Percentiles rank a stretch among this genome's conserved stretches.
Conservation (phyloP, 1,140 invertebrate species). For the Macrocentrus cingulum region DNA sequence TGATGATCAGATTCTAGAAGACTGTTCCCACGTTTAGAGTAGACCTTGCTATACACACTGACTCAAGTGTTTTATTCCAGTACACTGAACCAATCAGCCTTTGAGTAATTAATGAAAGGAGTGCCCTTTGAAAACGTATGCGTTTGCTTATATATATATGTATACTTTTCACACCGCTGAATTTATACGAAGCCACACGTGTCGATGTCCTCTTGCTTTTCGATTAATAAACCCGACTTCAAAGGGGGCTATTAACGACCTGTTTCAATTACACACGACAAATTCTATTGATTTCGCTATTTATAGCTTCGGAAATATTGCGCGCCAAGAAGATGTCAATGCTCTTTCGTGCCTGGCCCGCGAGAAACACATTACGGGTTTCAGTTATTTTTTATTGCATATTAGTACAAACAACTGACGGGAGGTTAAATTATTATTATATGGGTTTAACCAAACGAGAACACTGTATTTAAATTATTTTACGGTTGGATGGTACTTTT, state of each 20-base stretch:
- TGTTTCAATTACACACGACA: too few relatives aligned
- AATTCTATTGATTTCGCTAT: not conserved
- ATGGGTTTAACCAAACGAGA: too few relatives aligned
- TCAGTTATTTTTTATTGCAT: not conserved
- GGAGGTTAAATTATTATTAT: too few relatives aligned
- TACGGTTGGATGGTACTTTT: too few relatives aligned
- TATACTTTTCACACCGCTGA: constrained; percentile 24
- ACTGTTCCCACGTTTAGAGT: not conserved
- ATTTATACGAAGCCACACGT: constrained; percentile 24
- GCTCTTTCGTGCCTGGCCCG: constrained; percentile 17
- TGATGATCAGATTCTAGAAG: too few relatives aligned
- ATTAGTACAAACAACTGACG: too few relatives aligned
- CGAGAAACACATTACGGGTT: too few relatives aligned
- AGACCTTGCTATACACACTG: too few relatives aligned
- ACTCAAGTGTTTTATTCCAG: not conserved
- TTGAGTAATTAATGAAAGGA: constrained; percentile 28
- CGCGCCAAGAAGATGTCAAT: constrained; percentile 14
- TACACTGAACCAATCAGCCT: constrained; percentile 10
- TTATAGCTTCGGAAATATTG: not conserved
- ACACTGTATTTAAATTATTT: too few relatives aligned
- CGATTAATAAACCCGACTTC: not conserved
- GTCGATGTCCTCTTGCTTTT: not conserved
- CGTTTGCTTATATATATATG: constrained; percentile 23
- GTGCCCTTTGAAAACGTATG: constrained; percentile 23
- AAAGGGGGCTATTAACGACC: not conserved